Evolutionary conservation across 2,113 vertebrate genomes (phyloP).

Genomic region (Rallus limicola): DNA sequence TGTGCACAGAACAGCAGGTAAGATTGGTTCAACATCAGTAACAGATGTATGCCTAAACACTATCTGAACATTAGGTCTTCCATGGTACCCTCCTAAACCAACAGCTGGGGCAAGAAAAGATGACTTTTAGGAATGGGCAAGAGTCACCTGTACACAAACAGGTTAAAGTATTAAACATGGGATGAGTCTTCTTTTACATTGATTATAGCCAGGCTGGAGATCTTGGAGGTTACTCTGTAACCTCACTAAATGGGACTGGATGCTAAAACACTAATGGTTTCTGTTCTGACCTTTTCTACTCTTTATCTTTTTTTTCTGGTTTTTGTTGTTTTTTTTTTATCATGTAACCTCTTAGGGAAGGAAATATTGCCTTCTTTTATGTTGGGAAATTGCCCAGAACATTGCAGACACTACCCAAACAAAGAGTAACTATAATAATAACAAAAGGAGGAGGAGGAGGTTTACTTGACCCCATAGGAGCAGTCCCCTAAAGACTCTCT

Average conservation of each 20-base stretch:
- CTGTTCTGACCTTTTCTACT: slow-evolving; percentile 30
- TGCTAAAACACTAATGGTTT: slow-evolving; percentile 15
- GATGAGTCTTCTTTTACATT: neutral
- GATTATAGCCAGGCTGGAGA: neutral
- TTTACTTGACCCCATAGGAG: slow-evolving; percentile 25
- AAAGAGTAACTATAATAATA: slow-evolving; percentile 54
- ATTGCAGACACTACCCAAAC: slow-evolving; percentile 60
- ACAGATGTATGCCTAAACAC: neutral
- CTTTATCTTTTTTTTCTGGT: slow-evolving; percentile 38
- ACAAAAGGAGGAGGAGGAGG: slow-evolving; percentile 25
- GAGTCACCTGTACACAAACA: neutral
- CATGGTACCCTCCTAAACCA: neutral
- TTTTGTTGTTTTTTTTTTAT: slow-evolving; percentile 14
- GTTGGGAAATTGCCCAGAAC: slow-evolving; percentile 68
- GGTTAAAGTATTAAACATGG: neutral
- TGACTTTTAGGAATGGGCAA: neutral
- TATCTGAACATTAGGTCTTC: neutral
- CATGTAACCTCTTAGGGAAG: slow-evolving; percentile 64
- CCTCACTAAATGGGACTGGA: slow-evolving; percentile 36
- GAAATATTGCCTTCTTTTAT: slow-evolving; percentile 70
- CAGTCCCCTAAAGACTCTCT: neutral
- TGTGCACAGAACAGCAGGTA: neutral
- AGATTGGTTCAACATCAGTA: neutral
- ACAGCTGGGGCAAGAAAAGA: neutral
- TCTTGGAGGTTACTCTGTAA: neutral